Conservation (phyloP, 1,140 invertebrate species). For the Xylocopa sonorina region DNA sequence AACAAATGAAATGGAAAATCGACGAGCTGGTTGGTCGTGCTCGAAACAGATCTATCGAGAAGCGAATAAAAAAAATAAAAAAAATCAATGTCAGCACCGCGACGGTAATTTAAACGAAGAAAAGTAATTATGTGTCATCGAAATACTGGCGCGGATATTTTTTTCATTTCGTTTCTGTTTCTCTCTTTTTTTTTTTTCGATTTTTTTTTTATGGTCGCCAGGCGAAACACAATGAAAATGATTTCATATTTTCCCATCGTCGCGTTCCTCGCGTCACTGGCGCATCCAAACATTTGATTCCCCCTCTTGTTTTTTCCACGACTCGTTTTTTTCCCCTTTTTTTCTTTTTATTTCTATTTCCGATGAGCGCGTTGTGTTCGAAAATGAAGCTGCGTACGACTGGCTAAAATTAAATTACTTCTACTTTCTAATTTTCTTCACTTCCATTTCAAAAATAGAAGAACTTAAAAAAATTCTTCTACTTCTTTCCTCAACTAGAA, state of each 20-base stretch:
- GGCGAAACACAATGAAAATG: not conserved
- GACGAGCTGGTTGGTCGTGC: too few relatives aligned
- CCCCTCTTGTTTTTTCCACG: not conserved
- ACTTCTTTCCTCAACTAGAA: too few relatives aligned
- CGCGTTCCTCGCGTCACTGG: not conserved
- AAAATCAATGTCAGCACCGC: not conserved
- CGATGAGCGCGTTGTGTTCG: not conserved
- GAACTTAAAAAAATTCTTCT: too few relatives aligned
- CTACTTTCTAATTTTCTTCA: too few relatives aligned
- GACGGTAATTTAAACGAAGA: not conserved
- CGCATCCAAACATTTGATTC: constrained; percentile 1
- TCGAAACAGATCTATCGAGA: not conserved
- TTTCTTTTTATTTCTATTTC: not conserved
- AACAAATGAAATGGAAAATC: constrained; percentile 13
- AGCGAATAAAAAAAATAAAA: not conserved
- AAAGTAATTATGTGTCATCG: not conserved
- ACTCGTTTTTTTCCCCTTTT: not conserved
- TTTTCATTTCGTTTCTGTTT: too few relatives aligned
- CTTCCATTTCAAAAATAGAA: too few relatives aligned
- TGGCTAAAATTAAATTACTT: too few relatives aligned
- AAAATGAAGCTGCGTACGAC: constrained; percentile 9
- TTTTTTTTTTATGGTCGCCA: not conserved
- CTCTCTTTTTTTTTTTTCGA: too few relatives aligned
- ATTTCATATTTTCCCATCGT: not conserved
- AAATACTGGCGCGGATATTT: too few relatives aligned